Base-by-base conservation (phyloP, 2,797 vertebrate species). In the Fringilla coelebs region DNA sequence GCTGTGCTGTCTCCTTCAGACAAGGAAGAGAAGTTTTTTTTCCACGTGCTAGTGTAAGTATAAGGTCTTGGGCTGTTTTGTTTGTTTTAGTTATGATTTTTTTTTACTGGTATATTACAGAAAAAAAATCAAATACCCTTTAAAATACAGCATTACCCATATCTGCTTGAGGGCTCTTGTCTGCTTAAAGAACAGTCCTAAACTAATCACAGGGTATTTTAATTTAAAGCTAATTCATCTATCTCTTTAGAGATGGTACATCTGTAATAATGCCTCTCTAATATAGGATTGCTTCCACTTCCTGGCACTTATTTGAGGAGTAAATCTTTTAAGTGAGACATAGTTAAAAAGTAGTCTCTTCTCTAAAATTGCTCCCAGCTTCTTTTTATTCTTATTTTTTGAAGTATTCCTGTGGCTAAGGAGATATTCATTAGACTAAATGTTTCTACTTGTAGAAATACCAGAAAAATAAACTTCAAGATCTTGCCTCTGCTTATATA, bases 1-100 rank as follows among this genome's bases (percentile, higher is more conserved):
- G 22, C 2, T 67, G 28, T 22, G 4, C 1, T 63, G 0, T 13
- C 5, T 49, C 19, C 40, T 4, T 1, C 1, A 8, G 43, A 24
- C 17, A 67, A 63, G 38, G 15, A 25, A 34, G 1, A 68, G 49
- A 40, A 34, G 5, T 2, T 34, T 1, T 20, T 83, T 85, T 85
- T 43, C 3, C 0, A 1, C 0, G 0, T 49, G 17, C 6, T 79
- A 0, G 11, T 62, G 81, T 96, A 77, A 88, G 78, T 95, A 55
- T 13, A 20, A 49, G 8, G 9, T 46, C 0, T 63, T 67, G 6
- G 17, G 9, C 7, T 73, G 6, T 17, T 14, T 26, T 52, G 9
- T 9, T 87, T 9, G 31, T 5, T 57, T 61, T 25, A 20, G 3
- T 25, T 19, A 0, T n/a, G n/a, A n/a, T 17, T 55, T 52, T 41